Evolutionary conservation across 2,797 vertebrate species (phyloP).

Genomic region (Amniataba percoides): DNA sequence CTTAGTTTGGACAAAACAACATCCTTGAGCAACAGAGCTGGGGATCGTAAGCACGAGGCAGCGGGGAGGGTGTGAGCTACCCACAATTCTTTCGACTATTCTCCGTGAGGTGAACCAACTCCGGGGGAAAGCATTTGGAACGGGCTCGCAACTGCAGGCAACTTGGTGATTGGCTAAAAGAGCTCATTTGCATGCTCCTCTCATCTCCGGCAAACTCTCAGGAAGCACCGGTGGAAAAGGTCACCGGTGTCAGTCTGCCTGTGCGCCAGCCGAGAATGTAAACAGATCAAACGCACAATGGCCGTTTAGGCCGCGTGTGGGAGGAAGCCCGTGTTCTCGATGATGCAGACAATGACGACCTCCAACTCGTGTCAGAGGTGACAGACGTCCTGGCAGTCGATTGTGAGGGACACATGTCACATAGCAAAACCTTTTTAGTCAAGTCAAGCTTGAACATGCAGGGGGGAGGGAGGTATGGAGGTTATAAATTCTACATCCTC

Average conservation of each 20-base stretch:
- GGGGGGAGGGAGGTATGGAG: not conserved
- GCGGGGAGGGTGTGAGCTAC: constrained; percentile 3
- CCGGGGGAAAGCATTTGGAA: constrained; percentile 66
- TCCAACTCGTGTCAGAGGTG: constrained; percentile 41
- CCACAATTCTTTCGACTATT: constrained; percentile 44
- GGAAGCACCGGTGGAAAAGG: constrained; percentile 77
- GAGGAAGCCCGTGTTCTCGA: constrained; percentile 37
- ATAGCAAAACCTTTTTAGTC: not conserved
- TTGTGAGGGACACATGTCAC: not conserved
- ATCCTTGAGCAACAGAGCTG: constrained; percentile 27
- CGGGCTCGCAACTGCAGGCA: constrained; percentile 54
- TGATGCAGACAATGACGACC: constrained; percentile 50
- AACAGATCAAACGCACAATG: constrained; percentile 72
- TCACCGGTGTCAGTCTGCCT: constrained; percentile 74
- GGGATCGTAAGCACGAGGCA: constrained; percentile 23
- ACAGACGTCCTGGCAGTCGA: constrained; percentile 19
- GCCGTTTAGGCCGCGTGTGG: constrained; percentile 35
- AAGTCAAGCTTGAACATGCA: not conserved
- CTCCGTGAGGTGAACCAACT: constrained; percentile 45
- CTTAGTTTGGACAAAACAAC: constrained; percentile 16
- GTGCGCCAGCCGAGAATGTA: constrained; percentile 61
- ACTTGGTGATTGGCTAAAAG: constrained; percentile 63
- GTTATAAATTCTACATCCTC: constrained; percentile 1
- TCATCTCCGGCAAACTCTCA: constrained; percentile 68
- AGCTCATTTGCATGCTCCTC: constrained; percentile 77